These are phyloP conservation scores for Alloscopus bannaensis DNA, from an alignment of 2,888 invertebrate genomes.

Conservation along the genomic window DNA sequence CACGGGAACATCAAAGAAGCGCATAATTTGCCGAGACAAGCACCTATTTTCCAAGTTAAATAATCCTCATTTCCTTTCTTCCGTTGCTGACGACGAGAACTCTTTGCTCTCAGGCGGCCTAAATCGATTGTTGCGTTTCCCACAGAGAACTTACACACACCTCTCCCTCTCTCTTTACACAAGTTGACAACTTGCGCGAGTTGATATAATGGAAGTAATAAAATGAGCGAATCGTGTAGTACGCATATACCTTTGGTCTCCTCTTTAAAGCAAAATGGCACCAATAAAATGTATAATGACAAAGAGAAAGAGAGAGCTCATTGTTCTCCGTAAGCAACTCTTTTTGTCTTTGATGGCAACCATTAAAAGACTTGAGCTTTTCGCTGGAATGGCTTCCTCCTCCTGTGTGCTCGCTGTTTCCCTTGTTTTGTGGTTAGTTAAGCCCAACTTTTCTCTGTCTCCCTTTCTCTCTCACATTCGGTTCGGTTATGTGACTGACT, in stretches of 20 bases:
- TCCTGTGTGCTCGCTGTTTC: neutral
- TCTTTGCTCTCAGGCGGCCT: slow-evolving; percentile 9
- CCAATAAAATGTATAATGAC: no score
- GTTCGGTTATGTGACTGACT: neutral
- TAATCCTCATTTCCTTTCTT: slow-evolving; percentile 25
- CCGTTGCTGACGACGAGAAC: no score
- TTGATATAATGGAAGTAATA: slow-evolving; percentile 14
- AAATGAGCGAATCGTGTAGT: slow-evolving; percentile 19
- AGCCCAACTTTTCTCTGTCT: neutral
- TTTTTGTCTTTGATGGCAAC: neutral
- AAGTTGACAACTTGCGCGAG: slow-evolving; percentile 9
- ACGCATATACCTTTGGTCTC: no score
- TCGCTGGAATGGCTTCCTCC: slow-evolving; percentile 16
- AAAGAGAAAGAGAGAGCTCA: no score
- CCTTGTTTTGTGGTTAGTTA: slow-evolving; percentile 27
- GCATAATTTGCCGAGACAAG: slow-evolving; percentile 18
- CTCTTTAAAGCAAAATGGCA: neutral
- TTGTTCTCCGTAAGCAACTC: neutral
- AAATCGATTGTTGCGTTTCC: neutral
- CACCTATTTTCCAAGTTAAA: slow-evolving; percentile 21
- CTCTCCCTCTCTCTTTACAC: no score
- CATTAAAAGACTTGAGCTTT: neutral
- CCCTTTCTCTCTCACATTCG: neutral
- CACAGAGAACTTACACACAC: neutral
- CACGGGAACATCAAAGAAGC: slow-evolving; percentile 12